Conservation (phyloP, 2,888 invertebrate genomes). For the Cactoblastis cactorum region DNA sequence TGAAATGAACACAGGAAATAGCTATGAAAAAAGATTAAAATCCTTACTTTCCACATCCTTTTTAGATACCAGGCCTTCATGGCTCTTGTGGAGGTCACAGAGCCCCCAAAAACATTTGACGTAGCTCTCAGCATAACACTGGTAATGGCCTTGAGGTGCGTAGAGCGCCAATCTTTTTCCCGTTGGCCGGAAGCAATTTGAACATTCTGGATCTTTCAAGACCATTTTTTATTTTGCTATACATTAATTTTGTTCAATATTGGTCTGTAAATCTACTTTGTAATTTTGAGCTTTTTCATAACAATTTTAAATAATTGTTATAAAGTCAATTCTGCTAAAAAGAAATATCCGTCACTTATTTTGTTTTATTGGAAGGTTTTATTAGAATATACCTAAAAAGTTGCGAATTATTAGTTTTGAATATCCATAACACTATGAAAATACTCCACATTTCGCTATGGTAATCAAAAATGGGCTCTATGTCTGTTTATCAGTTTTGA, state of each 20-base stretch:
- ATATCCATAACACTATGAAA: too few species aligned
- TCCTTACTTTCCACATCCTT: slow-evolving; percentile 26
- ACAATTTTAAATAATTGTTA: neutral
- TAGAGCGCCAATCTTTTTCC: slow-evolving; percentile 46
- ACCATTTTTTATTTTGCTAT: slow-evolving; percentile 30
- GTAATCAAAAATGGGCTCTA: too few species aligned
- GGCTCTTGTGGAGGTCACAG: slow-evolving; percentile 53
- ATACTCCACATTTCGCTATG: too few species aligned
- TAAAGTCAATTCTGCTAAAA: too few species aligned
- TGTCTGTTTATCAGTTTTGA: too few species aligned
- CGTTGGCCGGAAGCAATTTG: slow-evolving; percentile 43
- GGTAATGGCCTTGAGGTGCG: slow-evolving; percentile 45
- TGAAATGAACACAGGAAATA: too few species aligned
- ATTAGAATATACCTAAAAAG: too few species aligned
- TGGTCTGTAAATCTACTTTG: neutral
- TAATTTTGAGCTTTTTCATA: neutral
- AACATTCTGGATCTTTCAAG: slow-evolving; percentile 35
- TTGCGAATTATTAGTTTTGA: too few species aligned
- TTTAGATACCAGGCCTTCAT: slow-evolving; percentile 31
- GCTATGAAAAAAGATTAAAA: too few species aligned
- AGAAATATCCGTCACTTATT: too few species aligned
- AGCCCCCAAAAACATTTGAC: slow-evolving; percentile 65
- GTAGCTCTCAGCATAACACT: slow-evolving; percentile 60
- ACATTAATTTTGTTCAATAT: neutral
- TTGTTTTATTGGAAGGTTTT: too few species aligned